Base-by-base conservation (phyloP, 2,888 invertebrate genomes). In the Drosophila recens region DNA sequence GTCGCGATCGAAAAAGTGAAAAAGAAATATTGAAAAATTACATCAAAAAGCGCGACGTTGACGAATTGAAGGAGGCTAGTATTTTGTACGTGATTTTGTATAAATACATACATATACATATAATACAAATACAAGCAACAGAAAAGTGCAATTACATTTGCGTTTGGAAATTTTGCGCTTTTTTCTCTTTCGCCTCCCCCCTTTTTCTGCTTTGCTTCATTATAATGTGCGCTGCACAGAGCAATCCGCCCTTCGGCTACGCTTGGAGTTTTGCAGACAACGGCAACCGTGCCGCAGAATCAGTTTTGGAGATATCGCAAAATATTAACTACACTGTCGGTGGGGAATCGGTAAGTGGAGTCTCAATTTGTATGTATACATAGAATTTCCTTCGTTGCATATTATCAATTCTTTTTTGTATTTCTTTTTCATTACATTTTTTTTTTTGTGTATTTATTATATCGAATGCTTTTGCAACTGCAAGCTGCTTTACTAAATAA, bases 251-350 rank as follows among this genome's bases (percentile, higher is more conserved):
- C 90, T 93, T 93, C 77, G 93, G 93, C 82, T 93, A 93, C 79
- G 90, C 93, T 78, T 93, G 93, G 93, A 92, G 92, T 68, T 93
- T 93, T 83, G 90, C 93, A 77, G 93, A 92, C 87, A 93, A 92
- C 87, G 90, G 91, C 68, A 91, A 91, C 69, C 84, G 90, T 70
- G 80, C 88, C 86, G 89, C 92, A 73, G 93, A 93, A 84, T 92
- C 92, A 70, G 93, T 93, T 66, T 91, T 93, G 80, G 93, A 93
- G 86, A 93, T 93, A 89, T 92, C 93, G 74, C 93, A 93, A 67
- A 93, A 93, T 82, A 92, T 93, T 75, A 93, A 93, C 87, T 93
- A 93, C 78, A 93, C 93, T 67, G 93, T 93, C 80, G 92, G 93
- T 85, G 92, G 92, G 82, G 93, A 93, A 84, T 90, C 93, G 90